A percentile compares a stretch with the other conserved stretches of the same genome.
Conservation (phyloP, 2,888 invertebrate genomes). For the Carterocephalus palaemon region DNA sequence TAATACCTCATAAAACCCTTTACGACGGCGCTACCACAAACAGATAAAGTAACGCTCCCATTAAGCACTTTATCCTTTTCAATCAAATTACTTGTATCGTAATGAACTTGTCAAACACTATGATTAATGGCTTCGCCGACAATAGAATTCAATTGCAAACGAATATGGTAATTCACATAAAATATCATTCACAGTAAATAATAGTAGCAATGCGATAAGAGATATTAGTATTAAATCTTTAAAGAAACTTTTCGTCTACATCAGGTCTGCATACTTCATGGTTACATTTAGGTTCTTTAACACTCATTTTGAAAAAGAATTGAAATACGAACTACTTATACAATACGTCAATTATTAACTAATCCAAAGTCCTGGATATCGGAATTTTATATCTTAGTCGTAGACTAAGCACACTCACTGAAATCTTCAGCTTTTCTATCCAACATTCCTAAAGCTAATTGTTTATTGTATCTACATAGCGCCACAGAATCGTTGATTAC, state of each 20-base stretch:
- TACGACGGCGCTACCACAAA: conserved; percentile 5
- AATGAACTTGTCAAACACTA: conserved; percentile 32
- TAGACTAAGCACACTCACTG: no score
- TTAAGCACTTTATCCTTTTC: conserved; percentile 23
- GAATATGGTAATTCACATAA: conserved; percentile 17
- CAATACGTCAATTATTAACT: conserved; percentile 6
- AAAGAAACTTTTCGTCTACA: no score
- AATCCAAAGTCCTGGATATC: no score
- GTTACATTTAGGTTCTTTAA: no score
- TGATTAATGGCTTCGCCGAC: conserved; percentile 21
- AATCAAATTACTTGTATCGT: conserved; percentile 26
- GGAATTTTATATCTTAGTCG: background rate
- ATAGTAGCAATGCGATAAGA: conserved; percentile 1
- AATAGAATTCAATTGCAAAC: conserved; percentile 14
- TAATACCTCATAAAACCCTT: conserved; percentile 11
- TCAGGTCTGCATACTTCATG: no score
- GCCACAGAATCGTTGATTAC: no score
- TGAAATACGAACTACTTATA: no score
- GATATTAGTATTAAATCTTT: no score
- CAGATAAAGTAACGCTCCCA: conserved; percentile 5
- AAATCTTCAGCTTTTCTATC: no score
- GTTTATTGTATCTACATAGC: no score
- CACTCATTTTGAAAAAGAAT: no score
- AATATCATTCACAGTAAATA: conserved; percentile 12
- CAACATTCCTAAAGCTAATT: no score